Evolutionary conservation across 37 sponge, comb jelly and placozoan species (phyloP).

Genomic region (Dysidea cf. avara): DNA sequence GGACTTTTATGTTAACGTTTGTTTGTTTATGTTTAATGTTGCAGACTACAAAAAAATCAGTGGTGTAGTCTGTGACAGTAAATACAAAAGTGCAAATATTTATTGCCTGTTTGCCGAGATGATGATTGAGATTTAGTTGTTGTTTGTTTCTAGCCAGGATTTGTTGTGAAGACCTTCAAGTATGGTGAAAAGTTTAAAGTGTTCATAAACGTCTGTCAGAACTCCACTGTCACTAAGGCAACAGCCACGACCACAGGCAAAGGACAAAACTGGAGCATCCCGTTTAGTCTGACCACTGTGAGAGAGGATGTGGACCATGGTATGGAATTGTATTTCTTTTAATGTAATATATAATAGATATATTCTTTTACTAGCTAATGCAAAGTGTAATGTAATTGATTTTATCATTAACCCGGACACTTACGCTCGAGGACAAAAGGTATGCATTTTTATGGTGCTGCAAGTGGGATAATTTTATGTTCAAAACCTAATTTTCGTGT

Average conservation of each 20-base stretch:
- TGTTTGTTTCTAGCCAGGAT: conserved; percentile 80
- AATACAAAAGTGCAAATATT: too few species aligned
- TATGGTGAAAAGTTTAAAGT: conserved; percentile 51
- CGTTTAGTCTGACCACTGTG: conserved; percentile 62
- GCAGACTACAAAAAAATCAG: too few species aligned
- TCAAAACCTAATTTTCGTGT: too few species aligned
- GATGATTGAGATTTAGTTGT: too few species aligned
- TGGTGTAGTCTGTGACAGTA: too few species aligned
- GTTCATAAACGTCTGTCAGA: conserved; percentile 80
- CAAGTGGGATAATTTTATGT: too few species aligned
- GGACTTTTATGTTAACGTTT: too few species aligned
- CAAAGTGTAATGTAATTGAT: conserved; percentile 73
- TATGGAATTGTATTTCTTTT: conserved; percentile 1
- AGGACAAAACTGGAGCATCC: conserved; percentile 82
- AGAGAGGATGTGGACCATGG: conserved; percentile 82
- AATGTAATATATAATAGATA: not conserved
- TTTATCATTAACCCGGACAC: conserved; percentile 68
- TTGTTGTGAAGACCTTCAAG: conserved; percentile 70
- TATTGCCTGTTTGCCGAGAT: too few species aligned
- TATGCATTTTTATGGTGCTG: too few species aligned
- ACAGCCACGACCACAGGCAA: conserved; percentile 35
- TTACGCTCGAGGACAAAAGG: conserved; percentile 36
- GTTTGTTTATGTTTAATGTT: too few species aligned
- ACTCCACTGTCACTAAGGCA: conserved; percentile 40
- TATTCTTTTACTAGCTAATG: conserved; percentile 29